A percentile compares a stretch with the other conserved stretches of the same genome.
These are phyloP conservation scores for Anser cygnoides DNA, from an alignment of 2,113 vertebrate genomes.

Conservation along the genomic window DNA sequence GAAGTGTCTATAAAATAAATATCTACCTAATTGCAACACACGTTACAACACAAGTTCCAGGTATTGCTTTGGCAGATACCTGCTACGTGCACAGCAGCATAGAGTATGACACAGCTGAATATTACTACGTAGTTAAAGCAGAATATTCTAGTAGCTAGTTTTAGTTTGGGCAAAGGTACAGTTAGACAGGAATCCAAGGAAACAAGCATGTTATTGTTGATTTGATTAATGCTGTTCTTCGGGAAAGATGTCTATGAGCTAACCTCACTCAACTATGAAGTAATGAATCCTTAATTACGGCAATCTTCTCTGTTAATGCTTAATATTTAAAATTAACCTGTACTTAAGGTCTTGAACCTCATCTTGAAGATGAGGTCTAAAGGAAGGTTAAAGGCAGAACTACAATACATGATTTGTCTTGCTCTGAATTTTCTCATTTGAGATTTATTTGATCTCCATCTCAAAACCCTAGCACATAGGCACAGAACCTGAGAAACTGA, in stretches of 20 bases:
- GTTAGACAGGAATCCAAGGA: not conserved
- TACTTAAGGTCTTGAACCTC: slow-evolving; percentile 22
- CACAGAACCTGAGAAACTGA: not conserved
- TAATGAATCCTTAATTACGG: slow-evolving; percentile 23
- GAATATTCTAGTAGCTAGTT: not conserved
- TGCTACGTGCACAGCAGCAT: not conserved
- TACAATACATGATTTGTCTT: not conserved
- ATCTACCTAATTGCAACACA: not conserved
- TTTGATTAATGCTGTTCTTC: not conserved
- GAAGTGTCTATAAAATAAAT: not conserved
- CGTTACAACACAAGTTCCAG: not conserved
- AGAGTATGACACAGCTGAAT: not conserved
- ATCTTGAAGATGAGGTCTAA: not conserved
- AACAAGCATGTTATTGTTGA: not conserved
- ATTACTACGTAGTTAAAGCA: not conserved
- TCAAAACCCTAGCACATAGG: not conserved
- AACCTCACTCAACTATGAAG: not conserved
- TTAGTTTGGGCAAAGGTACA: not conserved
- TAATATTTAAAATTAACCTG: slow-evolving; percentile 42
- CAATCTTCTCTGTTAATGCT: slow-evolving; percentile 27
- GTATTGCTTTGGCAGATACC: not conserved
- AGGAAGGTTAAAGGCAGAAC: not conserved
- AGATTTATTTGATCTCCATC: not conserved
- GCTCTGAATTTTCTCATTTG: not conserved
- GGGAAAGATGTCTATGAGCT: not conserved